Evolutionary conservation across 2,888 invertebrate species (phyloP), one percentile per base, ranked within the genome.

Genomic region (Yponomeuta plumbellus): DNA sequence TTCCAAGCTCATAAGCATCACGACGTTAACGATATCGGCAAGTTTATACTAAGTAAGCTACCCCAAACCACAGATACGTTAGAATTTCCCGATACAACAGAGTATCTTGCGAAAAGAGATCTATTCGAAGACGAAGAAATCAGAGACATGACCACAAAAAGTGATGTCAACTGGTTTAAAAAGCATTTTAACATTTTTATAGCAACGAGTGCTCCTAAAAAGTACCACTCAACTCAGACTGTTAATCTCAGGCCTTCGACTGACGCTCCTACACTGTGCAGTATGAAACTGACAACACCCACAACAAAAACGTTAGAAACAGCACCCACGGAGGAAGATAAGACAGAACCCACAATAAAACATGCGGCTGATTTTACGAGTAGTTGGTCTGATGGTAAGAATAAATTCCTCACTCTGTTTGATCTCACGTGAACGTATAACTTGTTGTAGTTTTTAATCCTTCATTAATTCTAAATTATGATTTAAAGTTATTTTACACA

Each of bases 1-100:
- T 89, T 87, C 67, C 87, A 89, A 74, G 89, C 89, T 1, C 89
- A 89, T 56, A 81, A 71, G 70, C 89, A 89, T 66, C 89, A 89
- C 61, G 84, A 74, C 17, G 88, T 89, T 4, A 84, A 89, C 56
- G 88, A 88, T 66, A 88, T 89, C 11, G 89, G 89, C n/a, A 89
- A 88, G 69, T 86, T 71, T 66, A 89, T 89, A 64, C 70, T 88
- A 1, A 76, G 80, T 40, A 89, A 87, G 74, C 73, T 89, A 68
- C 89, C 89, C 6, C 72, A 73, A 20, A 11, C 85, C 58, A 77
- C 82, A 8, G 39, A 22, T 8, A 52, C 17, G 44, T 52, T 52
- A 52, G 44, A 5, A 10, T 17, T 20, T 23, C 40, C 20, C n/a
- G 26, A 26, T 58, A 17, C 22, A 34, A 8, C 34, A 34, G n/a